Evolutionary conservation across 2,113 vertebrate genomes (phyloP).

Genomic region (Baryphthengus martii): DNA sequence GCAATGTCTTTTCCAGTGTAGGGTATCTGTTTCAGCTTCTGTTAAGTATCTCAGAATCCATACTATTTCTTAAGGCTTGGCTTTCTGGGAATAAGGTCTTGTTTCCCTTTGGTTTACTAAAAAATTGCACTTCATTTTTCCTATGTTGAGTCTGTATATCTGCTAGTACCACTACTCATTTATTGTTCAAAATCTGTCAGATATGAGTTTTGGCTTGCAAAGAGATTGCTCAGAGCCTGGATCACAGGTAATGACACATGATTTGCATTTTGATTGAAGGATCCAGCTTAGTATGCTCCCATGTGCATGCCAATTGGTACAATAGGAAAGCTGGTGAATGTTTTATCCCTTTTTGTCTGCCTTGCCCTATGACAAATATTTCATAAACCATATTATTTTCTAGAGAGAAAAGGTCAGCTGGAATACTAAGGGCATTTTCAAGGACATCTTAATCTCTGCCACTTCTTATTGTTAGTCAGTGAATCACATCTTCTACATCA

Average conservation of each 20-base stretch:
- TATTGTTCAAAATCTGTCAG: conserved; percentile 12
- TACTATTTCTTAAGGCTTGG: not conserved
- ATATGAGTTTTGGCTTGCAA: not conserved
- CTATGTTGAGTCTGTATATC: not conserved
- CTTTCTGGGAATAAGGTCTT: not conserved
- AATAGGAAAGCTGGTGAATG: not conserved
- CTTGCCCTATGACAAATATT: conserved; percentile 11
- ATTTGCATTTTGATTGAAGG: conserved; percentile 57
- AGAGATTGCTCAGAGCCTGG: not conserved
- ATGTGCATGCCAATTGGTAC: not conserved
- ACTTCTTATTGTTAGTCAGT: not conserved
- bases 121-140: not conserved
- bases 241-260: not conserved
- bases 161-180: not conserved
- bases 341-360: not conserved
- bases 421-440: conserved; percentile 26
- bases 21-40: not conserved
- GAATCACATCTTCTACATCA: not conserved
- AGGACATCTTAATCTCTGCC: conserved; percentile 26
- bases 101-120: not conserved
- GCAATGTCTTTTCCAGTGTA: not conserved
- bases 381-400: conserved; percentile 5
- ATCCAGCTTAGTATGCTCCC: not conserved
- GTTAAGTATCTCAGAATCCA: not conserved
- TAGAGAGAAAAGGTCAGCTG: conserved; percentile 34